phyloP scores from a whole-genome alignment of 2,113 vertebrate species.

The Otis tarda region DNA sequence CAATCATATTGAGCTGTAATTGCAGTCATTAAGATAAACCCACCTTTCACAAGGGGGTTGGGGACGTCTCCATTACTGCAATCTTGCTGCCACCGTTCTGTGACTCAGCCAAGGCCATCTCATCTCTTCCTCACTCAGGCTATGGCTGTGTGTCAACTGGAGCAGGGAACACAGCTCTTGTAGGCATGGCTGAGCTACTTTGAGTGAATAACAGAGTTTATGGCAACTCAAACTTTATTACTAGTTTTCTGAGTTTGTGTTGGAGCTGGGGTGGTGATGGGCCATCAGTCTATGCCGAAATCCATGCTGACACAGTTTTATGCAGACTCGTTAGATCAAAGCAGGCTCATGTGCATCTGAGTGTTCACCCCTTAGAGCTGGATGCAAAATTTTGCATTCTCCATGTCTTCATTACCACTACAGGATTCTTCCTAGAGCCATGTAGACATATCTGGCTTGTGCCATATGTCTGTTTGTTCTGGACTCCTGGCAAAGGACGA shows the following conservation, averaged over 20 bases:
- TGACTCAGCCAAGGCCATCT: neutral
- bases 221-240: neutral
- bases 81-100: accelerated
- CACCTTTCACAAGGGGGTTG: neutral
- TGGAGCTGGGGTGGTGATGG: neutral
- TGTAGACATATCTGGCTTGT: neutral
- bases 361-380: neutral
- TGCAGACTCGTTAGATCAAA: neutral
- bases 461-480: neutral
- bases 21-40: neutral
- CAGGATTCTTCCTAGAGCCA: neutral
- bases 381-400: neutral
- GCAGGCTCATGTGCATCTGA: neutral
- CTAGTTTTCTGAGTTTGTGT: neutral
- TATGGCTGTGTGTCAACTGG: neutral
- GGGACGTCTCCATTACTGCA: neutral
- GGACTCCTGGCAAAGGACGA: neutral
- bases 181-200: neutral
- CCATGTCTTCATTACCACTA: neutral
- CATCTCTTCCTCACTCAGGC: neutral
- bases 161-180: neutral
- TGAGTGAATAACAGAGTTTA: neutral
- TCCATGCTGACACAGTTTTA: neutral
- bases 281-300: neutral
- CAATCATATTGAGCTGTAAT: neutral